Conservation (phyloP, 2,888 invertebrate species). For the Trimorus sp. region DNA sequence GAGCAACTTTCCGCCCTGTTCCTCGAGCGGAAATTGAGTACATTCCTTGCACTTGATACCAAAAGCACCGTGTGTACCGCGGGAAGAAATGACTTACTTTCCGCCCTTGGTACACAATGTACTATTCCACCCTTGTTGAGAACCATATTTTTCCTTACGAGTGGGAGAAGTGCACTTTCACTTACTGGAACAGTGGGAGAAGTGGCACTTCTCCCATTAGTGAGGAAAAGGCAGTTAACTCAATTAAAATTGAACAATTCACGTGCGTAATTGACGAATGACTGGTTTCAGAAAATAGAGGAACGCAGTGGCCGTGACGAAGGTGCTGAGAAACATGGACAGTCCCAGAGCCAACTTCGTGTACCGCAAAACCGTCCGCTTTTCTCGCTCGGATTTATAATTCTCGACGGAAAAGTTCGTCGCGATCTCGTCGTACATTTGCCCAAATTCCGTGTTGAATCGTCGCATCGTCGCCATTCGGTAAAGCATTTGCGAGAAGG, state of each 20-base stretch:
- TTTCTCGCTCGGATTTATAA: conserved; percentile 21
- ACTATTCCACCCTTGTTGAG: too few species aligned
- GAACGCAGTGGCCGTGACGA: neutral
- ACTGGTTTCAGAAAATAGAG: conserved; percentile 28
- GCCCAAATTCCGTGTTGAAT: conserved; percentile 29
- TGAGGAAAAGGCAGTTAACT: neutral
- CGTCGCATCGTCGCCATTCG: conserved; percentile 19
- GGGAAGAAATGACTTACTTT: too few species aligned
- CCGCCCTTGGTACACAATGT: too few species aligned
- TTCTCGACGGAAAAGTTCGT: neutral
- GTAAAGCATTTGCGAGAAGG: conserved; percentile 28
- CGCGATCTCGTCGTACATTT: conserved; percentile 17
- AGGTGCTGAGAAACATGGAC: neutral
- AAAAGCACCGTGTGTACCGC: conserved; percentile 4
- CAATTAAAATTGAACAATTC: conserved; percentile 3
- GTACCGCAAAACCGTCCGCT: conserved; percentile 12
- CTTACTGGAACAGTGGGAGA: too few species aligned
- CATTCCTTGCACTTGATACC: too few species aligned
- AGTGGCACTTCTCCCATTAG: too few species aligned
- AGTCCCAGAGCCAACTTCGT: neutral
- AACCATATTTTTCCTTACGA: too few species aligned
- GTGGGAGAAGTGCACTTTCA: too few species aligned
- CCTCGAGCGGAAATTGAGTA: too few species aligned
- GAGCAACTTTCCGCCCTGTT: too few species aligned
- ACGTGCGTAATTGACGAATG: conserved; percentile 36